phyloP scores from a whole-genome alignment of 2,797 vertebrate genomes.

The Gallinago solitaria region DNA sequence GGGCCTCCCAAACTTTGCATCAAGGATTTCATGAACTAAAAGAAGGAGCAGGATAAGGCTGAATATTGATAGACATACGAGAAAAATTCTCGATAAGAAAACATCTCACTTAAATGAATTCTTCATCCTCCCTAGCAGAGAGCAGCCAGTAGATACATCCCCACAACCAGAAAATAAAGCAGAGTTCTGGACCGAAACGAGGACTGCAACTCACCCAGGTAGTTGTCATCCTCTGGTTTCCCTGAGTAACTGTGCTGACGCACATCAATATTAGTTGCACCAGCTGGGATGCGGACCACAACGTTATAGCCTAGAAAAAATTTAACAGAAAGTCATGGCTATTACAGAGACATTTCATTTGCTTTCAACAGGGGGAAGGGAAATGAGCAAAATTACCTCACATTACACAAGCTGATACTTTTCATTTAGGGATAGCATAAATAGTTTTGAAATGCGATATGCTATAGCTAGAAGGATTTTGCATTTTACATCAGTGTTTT shows the following conservation, averaged over 20 bases:
- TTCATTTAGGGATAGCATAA: constrained; percentile 35
- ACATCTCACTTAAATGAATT: background rate
- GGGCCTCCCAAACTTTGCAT: background rate
- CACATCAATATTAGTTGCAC: constrained; percentile 97
- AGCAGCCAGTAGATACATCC: background rate
- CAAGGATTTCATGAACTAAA: background rate
- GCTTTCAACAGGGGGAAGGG: background rate
- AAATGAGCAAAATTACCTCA: constrained; percentile 1
- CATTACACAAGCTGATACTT: background rate
- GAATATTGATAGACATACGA: background rate
- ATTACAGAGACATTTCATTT: background rate
- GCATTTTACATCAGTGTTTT: constrained; percentile 12
- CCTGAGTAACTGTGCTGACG: constrained; percentile 98
- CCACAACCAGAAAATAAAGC: background rate
- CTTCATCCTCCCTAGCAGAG: background rate
- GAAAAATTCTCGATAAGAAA: background rate
- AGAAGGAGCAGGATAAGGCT: background rate
- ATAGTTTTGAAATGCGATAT: constrained; percentile 28
- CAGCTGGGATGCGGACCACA: constrained; percentile 94
- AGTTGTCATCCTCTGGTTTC: constrained; percentile 98
- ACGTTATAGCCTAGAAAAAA: constrained; percentile 90
- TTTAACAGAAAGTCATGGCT: constrained; percentile 29
- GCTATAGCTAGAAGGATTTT: constrained; percentile 19
- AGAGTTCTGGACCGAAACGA: background rate
- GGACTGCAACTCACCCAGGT: constrained; percentile 88